Conservation (phyloP, 1,140 invertebrate genomes). For the Piezodorus guildinii region DNA sequence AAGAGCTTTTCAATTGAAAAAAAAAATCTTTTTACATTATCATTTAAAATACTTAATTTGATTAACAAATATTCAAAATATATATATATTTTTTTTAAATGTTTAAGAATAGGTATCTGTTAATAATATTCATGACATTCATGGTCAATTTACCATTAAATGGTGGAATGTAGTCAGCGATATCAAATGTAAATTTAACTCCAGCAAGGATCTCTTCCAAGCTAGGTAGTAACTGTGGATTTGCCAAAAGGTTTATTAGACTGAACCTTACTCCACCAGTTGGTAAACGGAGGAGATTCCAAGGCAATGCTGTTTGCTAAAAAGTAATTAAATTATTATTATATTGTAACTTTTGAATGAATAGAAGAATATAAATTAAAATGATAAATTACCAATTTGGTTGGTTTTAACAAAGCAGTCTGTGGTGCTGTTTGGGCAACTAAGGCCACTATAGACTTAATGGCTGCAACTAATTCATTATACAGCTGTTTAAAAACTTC, state of each 20-base stretch:
- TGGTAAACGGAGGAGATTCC: neutral
- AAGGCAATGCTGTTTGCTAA: neutral
- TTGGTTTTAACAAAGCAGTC: neutral
- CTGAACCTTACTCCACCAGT: neutral
- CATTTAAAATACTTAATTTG: too few relatives aligned
- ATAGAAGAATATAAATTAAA: neutral
- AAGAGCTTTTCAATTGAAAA: too few relatives aligned
- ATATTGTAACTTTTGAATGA: neutral
- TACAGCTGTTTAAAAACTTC: constrained; percentile 43
- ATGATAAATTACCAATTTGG: neutral
- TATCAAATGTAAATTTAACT: neutral
- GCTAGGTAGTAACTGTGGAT: neutral
- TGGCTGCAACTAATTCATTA: constrained; percentile 35
- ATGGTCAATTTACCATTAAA: constrained; percentile 1
- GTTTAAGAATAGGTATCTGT: too few relatives aligned
- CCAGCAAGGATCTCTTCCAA: neutral
- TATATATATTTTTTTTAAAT: too few relatives aligned
- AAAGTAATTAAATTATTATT: neutral
- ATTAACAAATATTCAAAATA: too few relatives aligned
- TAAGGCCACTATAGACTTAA: constrained; percentile 37
- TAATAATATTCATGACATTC: too few relatives aligned
- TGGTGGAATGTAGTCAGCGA: neutral
- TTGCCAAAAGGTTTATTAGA: neutral
- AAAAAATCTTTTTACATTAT: too few relatives aligned
- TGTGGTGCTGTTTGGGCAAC: constrained; percentile 10